Conservation (phyloP, 2,888 invertebrate species). For the Pantelozetes paolii region DNA sequence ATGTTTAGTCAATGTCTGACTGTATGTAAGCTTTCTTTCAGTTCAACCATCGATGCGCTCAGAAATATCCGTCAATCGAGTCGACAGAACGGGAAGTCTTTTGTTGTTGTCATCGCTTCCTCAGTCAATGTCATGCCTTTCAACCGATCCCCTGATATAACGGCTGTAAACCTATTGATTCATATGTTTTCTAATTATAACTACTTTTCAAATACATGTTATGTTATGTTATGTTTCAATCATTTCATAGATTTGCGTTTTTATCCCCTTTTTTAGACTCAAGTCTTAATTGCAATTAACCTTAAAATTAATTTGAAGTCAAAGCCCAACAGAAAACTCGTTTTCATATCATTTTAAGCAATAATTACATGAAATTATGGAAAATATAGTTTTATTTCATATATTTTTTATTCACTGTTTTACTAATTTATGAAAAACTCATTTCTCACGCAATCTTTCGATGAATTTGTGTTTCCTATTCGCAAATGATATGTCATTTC, state of each 20-base stretch:
- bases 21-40: constrained; percentile 9
- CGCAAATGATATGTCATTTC: not conserved
- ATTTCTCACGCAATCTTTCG: constrained; percentile 13
- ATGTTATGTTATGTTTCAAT: not conserved
- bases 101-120: constrained; percentile 25
- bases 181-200: constrained; percentile 1
- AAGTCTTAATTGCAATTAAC: constrained; percentile 12
- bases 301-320: not conserved
- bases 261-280: not conserved
- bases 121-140: constrained; percentile 30
- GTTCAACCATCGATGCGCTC: constrained; percentile 36
- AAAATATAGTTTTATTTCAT: not conserved
- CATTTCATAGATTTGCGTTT: not conserved
- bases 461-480: constrained; percentile 10
- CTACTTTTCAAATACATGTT: no score
- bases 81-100: constrained; percentile 29
- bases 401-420: not conserved
- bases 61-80: constrained; percentile 14
- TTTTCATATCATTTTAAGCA: not conserved
- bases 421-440: not conserved
- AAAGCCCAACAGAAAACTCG: constrained; percentile 1
- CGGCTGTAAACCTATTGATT: not conserved
- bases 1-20: not conserved
- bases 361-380: constrained; percentile 14
- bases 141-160: not conserved